Base-by-base conservation (phyloP, 2,888 invertebrate species). In the Diaprepes abbreviatus region DNA sequence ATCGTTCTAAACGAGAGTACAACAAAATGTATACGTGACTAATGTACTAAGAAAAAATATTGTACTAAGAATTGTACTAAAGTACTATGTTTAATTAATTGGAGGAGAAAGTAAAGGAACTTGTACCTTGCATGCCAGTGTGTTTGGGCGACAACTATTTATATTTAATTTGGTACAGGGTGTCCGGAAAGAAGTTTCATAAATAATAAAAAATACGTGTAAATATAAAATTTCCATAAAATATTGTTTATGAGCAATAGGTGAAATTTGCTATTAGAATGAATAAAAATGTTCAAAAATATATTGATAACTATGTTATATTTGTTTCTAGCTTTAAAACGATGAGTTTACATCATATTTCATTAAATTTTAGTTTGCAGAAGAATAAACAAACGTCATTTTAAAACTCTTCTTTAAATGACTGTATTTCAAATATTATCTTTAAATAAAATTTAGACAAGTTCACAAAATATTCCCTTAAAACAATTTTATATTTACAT, bases 1-100 rank as follows among this genome's bases (percentile, higher is more conserved):
- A 74, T 75, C 74, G 73, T 77, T 78, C 76, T 76, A 80, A 83
- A 83, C 83, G 80, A 83, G 80, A 84, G 84, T 83, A 83, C 83
- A 83, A 83, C 79, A 80, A 78, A n/a, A 80, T 80, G 83, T 83
- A 83, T 83, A 83, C 83, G 83, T 80, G 79, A 79, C 75, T 75
- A 68, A 70, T 76, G 76, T 78, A 80, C 77, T 79, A 77, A 71
- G 72, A 66, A 68, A 66, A 58, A 63, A 33, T 45, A 65, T 28
- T 36, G 36, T 55, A 24, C 38, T 38, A 55, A 35, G 24, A 38
- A 21, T 14, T 38, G 33, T 31, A 65, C 35, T 65, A 31, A 50
- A 54, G 28, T 50, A 35, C 35, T 57, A 52, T 9, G 36, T 24
- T 45, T 66, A 17, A 48, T 48, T 31, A 21, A 28, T 24, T 45